phyloP scores from a whole-genome alignment of 1,140 invertebrate species.

The Rhynchophorus ferrugineus region DNA sequence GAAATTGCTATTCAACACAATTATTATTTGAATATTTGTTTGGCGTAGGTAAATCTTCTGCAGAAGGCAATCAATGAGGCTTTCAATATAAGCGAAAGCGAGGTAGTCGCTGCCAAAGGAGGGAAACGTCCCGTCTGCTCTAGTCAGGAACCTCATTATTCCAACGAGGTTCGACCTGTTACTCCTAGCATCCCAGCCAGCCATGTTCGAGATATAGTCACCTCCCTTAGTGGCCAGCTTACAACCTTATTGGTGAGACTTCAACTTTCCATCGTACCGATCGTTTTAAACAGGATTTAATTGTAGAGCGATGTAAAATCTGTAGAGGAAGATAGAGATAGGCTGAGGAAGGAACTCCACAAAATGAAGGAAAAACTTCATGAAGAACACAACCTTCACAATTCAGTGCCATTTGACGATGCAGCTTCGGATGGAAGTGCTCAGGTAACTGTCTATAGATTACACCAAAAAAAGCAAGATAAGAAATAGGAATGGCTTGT shows the following conservation, averaged over 20 bases:
- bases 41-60: conserved; percentile 42
- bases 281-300: too few species aligned
- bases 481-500: too few species aligned
- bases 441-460: conserved; percentile 4
- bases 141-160: conserved; percentile 24
- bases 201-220: conserved; percentile 46
- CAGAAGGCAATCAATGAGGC: conserved; percentile 45
- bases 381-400: conserved; percentile 41
- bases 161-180: conserved; percentile 5
- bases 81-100: conserved; percentile 44
- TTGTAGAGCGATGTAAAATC: conserved; percentile 63
- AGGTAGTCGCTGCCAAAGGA: conserved; percentile 37
- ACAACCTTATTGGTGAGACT: conserved; percentile 49
- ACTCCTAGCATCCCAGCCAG: conserved; percentile 42
- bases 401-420: conserved; percentile 21
- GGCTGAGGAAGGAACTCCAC: conserved; percentile 62
- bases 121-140: conserved; percentile 30
- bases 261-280: background rate
- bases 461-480: too few species aligned
- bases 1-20: background rate
- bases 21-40: conserved; percentile 12
- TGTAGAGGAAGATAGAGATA: conserved; percentile 67
- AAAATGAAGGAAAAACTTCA: conserved; percentile 64
- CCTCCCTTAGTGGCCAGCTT: conserved; percentile 48
- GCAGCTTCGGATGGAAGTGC: conserved; percentile 11